Conservation (phyloP, 1,140 invertebrate species). For the Drosophila mauritiana region DNA sequence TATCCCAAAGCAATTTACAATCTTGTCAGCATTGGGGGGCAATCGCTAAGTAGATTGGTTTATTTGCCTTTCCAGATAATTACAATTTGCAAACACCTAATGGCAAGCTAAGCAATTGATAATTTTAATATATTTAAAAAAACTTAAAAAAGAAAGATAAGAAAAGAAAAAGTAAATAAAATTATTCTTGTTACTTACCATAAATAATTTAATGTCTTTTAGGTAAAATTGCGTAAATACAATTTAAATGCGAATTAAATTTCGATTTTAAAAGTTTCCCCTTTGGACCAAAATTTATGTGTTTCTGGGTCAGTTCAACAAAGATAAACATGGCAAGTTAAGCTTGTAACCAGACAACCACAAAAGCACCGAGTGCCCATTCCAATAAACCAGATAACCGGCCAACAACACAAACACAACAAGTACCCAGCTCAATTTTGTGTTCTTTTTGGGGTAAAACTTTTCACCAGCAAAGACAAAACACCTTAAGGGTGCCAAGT, state of each 20-base stretch:
- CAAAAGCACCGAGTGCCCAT: constrained; percentile 24
- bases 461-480: constrained; percentile 46
- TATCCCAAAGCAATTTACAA: constrained; percentile 4
- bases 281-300: constrained; percentile 56
- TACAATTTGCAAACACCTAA: not conserved
- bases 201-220: not conserved
- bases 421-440: constrained; percentile 29
- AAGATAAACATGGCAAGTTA: constrained; percentile 63
- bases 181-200: no score
- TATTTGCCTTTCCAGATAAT: not conserved
- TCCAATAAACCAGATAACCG: constrained; percentile 45
- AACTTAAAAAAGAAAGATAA: not conserved
- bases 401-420: constrained; percentile 34
- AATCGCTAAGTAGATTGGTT: constrained; percentile 17
- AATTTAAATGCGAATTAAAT: constrained; percentile 29
- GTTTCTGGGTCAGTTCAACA: constrained; percentile 58
- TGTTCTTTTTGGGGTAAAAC: constrained; percentile 18
- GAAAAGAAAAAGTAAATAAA: no score
- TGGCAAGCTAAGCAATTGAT: constrained; percentile 24
- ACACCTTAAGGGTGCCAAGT: constrained; percentile 40
- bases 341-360: constrained; percentile 37
- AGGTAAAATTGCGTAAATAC: constrained; percentile 15
- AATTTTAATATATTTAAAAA: constrained; percentile 31
- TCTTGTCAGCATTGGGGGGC: constrained; percentile 6
- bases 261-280: constrained; percentile 28